Evolutionary conservation across 2,888 invertebrate species (phyloP).

Genomic region (Nudaria mundana): DNA sequence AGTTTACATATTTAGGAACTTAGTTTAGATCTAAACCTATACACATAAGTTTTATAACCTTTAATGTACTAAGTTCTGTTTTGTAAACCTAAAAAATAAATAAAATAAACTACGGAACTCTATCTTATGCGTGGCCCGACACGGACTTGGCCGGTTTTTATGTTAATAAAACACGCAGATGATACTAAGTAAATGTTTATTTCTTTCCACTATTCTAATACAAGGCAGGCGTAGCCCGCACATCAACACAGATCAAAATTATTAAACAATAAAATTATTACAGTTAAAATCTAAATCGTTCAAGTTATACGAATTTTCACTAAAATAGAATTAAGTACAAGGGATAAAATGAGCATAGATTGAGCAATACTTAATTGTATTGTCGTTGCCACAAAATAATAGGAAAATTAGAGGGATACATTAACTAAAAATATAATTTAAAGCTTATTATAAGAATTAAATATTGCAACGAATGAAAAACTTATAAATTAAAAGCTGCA

Average conservation of each 20-base stretch:
- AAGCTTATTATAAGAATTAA: conserved; percentile 54
- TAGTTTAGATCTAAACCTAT: no score
- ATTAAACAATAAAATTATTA: conserved; percentile 36
- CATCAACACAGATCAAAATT: conserved; percentile 59
- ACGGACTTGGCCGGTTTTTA: no score
- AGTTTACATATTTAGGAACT: no score
- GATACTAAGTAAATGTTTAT: conserved; percentile 77
- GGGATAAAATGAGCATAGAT: conserved; percentile 67
- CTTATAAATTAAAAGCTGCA: conserved; percentile 38
- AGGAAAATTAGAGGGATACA: conserved; percentile 49
- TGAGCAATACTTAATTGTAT: conserved; percentile 75
- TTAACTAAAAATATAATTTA: conserved; percentile 48
- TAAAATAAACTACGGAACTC: conserved; percentile 6
- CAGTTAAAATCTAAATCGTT: conserved; percentile 25
- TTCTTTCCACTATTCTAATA: conserved; percentile 70
- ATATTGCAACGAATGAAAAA: conserved; percentile 61
- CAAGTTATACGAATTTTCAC: conserved; percentile 44
- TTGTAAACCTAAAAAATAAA: no score
- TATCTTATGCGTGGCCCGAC: no score
- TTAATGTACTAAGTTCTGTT: no score
- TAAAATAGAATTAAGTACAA: conserved; percentile 47
- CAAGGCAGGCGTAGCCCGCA: conserved; percentile 54
- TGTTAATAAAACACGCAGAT: conserved; percentile 44
- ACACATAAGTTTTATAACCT: no score
- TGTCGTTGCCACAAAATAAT: conserved; percentile 62